These are phyloP conservation scores for Tolypeutes matacus DNA, from an alignment of 2,797 vertebrate species.

Conservation along the genomic window DNA sequence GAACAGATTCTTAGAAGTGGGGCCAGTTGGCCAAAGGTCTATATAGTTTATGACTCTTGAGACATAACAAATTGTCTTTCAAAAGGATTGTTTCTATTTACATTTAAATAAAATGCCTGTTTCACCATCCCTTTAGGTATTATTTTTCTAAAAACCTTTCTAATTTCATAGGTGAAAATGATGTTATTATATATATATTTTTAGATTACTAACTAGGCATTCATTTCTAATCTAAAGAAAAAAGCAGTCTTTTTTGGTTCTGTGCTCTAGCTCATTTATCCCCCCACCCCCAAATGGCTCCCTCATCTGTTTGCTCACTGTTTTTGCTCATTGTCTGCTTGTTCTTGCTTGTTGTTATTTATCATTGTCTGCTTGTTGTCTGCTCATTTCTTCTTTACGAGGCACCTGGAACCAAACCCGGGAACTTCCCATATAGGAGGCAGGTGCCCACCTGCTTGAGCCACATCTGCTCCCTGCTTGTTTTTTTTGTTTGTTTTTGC, in stretches of 20 bases:
- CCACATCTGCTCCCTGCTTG: too few species aligned
- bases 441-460: too few species aligned
- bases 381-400: too few species aligned
- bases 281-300: too few species aligned
- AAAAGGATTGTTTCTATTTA: slow-evolving; percentile 36
- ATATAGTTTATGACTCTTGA: slow-evolving; percentile 27
- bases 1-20: neutral
- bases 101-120: neutral
- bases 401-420: too few species aligned
- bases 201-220: neutral
- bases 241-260: neutral
- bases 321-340: too few species aligned
- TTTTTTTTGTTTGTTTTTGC: too few species aligned
- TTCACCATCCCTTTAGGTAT: neutral
- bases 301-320: too few species aligned
- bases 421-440: too few species aligned
- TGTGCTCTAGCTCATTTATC: slow-evolving; percentile 24
- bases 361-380: too few species aligned
- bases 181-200: neutral
- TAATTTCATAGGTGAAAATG: neutral
- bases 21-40: neutral
- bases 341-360: too few species aligned
- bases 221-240: slow-evolving; percentile 47
- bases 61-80: slow-evolving; percentile 21
- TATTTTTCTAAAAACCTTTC: neutral